phyloP scores from a whole-genome alignment of 2,113 vertebrate species.

The rat (Rattus norvegicus) region GRCr8 NC_086033.1:18869501-18870000 shows the following conservation, averaged over 20 bases:
- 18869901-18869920: slow-evolving; percentile 59
- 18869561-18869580: neutral
- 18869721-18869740: neutral
- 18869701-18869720: slow-evolving; percentile 13
- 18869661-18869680: neutral
- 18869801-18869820: neutral
- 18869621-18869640: slow-evolving; percentile 48
- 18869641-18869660: slow-evolving; percentile 38
- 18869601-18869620: neutral
- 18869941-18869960: slow-evolving; percentile 73
- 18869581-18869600: slow-evolving; percentile 29
- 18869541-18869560: slow-evolving; percentile 23
- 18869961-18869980: slow-evolving; percentile 62
- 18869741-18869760: neutral
- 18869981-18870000: slow-evolving; percentile 71
- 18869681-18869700: neutral
- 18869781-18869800: neutral
- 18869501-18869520: slow-evolving; percentile 24
- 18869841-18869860: slow-evolving; percentile 12
- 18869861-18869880: slow-evolving; percentile 54
- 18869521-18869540: slow-evolving; percentile 39
- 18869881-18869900: slow-evolving; percentile 61
- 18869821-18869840: neutral
- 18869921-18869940: slow-evolving; percentile 76
- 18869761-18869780: slow-evolving; percentile 33